These are phyloP conservation scores for Paralinhomoeus sp. DNA, from an alignment of 2,888 invertebrate species.

Conservation along the genomic window DNA sequence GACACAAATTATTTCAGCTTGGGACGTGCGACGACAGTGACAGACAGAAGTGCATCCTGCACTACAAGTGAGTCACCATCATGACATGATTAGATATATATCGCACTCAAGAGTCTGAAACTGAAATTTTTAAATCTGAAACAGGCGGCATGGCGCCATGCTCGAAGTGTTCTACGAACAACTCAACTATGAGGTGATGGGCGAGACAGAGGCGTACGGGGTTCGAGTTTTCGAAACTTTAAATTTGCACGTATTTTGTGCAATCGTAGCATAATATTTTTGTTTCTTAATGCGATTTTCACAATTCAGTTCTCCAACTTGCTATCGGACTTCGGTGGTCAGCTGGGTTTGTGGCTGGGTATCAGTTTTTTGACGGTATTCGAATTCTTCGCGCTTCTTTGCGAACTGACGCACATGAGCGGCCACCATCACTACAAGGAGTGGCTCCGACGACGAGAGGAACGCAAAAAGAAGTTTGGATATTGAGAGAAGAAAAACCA, in stretches of 20 bases:
- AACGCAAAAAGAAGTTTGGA: no score
- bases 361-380: conserved; percentile 7
- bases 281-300: neutral
- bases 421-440: conserved; percentile 9
- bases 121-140: no score
- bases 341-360: conserved; percentile 1
- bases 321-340: conserved; percentile 2
- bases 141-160: conserved; percentile 3
- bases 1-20: conserved; percentile 15
- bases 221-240: neutral
- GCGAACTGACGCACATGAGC: conserved; percentile 15
- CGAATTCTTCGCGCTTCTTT: conserved; percentile 15
- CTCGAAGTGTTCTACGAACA: conserved; percentile 5
- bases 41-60: conserved; percentile 17
- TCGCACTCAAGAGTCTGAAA: no score
- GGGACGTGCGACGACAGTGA: conserved; percentile 18
- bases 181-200: conserved; percentile 3
- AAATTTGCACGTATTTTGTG: no score
- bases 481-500: no score
- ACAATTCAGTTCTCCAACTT: neutral
- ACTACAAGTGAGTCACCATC: conserved; percentile 19
- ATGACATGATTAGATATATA: no score
- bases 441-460: neutral
- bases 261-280: no score
- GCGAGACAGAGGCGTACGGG: conserved; percentile 3